Evolutionary conservation across 2,888 invertebrate genomes (phyloP).

Genomic region (Sinelater perroti): DNA sequence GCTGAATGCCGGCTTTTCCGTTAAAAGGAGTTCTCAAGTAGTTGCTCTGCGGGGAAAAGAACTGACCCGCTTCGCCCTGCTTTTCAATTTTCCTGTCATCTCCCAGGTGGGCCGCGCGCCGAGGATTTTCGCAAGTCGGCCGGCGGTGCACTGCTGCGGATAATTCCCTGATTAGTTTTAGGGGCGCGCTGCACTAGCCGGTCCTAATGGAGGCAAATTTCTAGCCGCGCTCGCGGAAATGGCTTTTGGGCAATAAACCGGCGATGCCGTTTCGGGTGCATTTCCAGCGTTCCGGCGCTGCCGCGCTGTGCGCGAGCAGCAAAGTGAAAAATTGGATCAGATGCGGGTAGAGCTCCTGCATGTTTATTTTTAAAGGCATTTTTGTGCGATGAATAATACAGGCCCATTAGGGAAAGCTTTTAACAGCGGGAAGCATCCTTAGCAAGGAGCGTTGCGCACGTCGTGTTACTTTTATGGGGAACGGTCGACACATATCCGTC

Average conservation of each 20-base stretch:
- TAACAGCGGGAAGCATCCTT: constrained; percentile 42
- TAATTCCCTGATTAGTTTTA: background rate
- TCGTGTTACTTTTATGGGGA: constrained; percentile 9
- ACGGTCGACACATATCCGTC: constrained; percentile 13
- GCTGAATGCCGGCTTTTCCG: constrained; percentile 20
- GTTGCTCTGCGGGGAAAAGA: constrained; percentile 20
- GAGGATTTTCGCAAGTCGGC: constrained; percentile 10
- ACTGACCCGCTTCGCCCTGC: constrained; percentile 32
- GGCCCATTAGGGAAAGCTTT: constrained; percentile 53
- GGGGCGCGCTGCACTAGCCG: too few relatives aligned
- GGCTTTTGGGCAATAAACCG: constrained; percentile 1
- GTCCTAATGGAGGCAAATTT: constrained; percentile 8
- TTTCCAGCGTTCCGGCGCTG: constrained; percentile 19
- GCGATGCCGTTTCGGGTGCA: background rate
- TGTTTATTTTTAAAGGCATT: constrained; percentile 52
- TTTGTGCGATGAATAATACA: constrained; percentile 55
- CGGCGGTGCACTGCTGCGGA: background rate
- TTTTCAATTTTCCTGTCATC: constrained; percentile 35
- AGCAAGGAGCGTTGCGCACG: constrained; percentile 6
- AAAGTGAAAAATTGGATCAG: constrained; percentile 52
- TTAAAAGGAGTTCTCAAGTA: constrained; percentile 31
- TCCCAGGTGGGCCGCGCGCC: constrained; percentile 22
- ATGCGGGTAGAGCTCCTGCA: constrained; percentile 48
- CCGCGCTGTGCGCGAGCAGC: constrained; percentile 39
- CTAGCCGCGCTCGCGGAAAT: background rate